Evolutionary conservation across 2,888 invertebrate genomes (phyloP).

Genomic region (Drosophila mercatorum): DNA sequence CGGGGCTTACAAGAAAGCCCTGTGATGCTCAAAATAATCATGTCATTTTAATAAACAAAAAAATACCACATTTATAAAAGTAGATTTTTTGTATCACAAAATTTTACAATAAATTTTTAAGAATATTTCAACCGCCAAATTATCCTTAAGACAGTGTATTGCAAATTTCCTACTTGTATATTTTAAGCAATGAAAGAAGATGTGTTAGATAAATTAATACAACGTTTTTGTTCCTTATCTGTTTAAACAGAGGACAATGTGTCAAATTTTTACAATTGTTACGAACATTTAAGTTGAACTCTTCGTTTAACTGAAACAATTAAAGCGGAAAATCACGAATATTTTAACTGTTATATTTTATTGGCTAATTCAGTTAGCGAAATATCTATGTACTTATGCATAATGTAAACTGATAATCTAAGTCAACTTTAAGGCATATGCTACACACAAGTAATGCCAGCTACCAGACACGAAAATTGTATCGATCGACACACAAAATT

Average conservation of each 20-base stretch:
- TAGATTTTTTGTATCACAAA: conserved; percentile 55
- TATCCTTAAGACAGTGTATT: conserved; percentile 33
- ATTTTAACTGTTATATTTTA: conserved; percentile 9
- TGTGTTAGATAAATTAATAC: conserved; percentile 27
- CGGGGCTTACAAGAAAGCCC: conserved; percentile 84
- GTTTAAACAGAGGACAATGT: conserved; percentile 48
- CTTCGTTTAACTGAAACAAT: conserved; percentile 20
- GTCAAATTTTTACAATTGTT: conserved; percentile 44
- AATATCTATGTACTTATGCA: conserved; percentile 11
- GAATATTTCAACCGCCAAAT: conserved; percentile 41
- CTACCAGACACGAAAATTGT: conserved; percentile 3
- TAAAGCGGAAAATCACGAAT: conserved; percentile 1
- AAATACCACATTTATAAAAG: conserved; percentile 41
- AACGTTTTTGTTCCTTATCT: conserved; percentile 45
- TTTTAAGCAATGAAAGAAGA: conserved; percentile 26
- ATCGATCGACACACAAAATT: neutral
- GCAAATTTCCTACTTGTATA: conserved; percentile 16
- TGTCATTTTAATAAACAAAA: conserved; percentile 41
- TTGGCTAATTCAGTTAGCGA: conserved; percentile 7
- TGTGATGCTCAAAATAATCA: conserved; percentile 74
- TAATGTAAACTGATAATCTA: conserved; percentile 11
- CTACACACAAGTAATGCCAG: neutral
- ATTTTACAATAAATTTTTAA: conserved; percentile 43
- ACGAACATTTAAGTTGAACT: conserved; percentile 8
- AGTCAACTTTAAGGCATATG: conserved; percentile 6